A percentile compares a stretch with the other conserved stretches of the same genome.
phyloP scores from a whole-genome alignment of 2,797 vertebrate species.

The Hapalemur alaotrensis region DNA sequence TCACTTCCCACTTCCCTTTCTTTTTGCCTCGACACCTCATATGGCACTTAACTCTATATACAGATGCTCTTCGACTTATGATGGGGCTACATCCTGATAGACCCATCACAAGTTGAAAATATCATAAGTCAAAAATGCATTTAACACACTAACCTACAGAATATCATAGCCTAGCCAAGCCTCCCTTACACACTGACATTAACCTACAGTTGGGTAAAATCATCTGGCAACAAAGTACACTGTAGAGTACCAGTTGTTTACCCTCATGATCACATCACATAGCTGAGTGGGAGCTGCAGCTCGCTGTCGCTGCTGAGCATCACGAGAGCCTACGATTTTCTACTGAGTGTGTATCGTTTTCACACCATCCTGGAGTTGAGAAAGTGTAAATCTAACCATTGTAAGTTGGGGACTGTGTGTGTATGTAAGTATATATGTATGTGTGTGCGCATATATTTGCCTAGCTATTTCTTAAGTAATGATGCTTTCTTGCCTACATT shows the following conservation, averaged over 20 bases:
- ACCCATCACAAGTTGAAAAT: background rate
- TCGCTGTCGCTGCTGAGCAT: background rate
- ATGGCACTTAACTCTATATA: background rate
- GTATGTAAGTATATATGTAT: background rate
- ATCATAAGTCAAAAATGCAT: background rate
- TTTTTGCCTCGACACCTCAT: background rate
- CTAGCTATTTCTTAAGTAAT: background rate
- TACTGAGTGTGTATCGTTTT: background rate
- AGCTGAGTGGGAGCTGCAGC: background rate
- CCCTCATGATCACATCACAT: background rate
- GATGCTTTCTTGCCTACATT: background rate
- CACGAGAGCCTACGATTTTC: background rate
- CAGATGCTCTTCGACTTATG: background rate
- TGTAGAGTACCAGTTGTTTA: background rate
- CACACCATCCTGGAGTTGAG: background rate
- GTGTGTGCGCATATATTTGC: background rate
- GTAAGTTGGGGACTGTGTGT: background rate
- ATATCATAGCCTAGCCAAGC: background rate
- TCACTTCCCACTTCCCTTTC: conserved; percentile 12
- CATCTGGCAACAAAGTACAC: background rate
- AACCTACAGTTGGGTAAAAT: background rate
- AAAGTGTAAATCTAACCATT: background rate
- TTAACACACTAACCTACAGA: background rate
- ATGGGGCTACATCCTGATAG: background rate
- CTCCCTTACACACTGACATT: background rate